Evolutionary conservation across 2,113 vertebrate species (phyloP).

Genomic region (Oostethus manadensis): DNA sequence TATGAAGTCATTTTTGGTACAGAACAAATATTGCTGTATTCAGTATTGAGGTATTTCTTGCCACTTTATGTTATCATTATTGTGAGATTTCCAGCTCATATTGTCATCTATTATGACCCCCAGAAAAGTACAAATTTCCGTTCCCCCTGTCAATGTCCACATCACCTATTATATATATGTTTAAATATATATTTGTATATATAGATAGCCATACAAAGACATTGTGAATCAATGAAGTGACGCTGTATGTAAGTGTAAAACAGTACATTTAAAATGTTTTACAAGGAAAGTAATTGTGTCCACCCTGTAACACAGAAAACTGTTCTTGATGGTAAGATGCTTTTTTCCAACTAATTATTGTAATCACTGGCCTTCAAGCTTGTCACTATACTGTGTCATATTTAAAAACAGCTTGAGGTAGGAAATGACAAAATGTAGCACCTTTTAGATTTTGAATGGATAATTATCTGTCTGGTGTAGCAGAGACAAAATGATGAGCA

Average conservation of each 20-base stretch:
- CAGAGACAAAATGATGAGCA: constrained; percentile 57
- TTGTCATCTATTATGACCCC: too few relatives aligned
- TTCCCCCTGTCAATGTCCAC: too few relatives aligned
- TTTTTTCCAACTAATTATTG: constrained; percentile 33
- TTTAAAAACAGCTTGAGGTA: constrained; percentile 42
- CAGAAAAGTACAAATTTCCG: too few relatives aligned
- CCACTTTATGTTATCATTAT: too few relatives aligned
- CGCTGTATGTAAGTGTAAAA: constrained; percentile 20
- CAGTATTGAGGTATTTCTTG: too few relatives aligned
- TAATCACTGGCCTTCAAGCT: constrained; percentile 32
- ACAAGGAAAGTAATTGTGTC: constrained; percentile 9
- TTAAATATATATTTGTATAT: constrained; percentile 30
- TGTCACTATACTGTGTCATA: constrained; percentile 40
- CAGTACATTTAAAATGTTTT: constrained; percentile 17
- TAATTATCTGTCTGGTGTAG: constrained; percentile 71
- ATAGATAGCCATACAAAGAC: too few relatives aligned
- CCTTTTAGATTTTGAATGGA: constrained; percentile 54
- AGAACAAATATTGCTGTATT: too few relatives aligned
- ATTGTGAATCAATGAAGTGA: background rate
- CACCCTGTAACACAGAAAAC: background rate
- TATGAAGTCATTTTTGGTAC: too few relatives aligned
- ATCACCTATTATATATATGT: too few relatives aligned
- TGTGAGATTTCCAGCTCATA: too few relatives aligned
- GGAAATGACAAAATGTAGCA: constrained; percentile 49
- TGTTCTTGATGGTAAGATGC: constrained; percentile 23